phyloP scores from a whole-genome alignment of 2,113 vertebrate species.

The Speoplatyrhinus poulsoni region DNA sequence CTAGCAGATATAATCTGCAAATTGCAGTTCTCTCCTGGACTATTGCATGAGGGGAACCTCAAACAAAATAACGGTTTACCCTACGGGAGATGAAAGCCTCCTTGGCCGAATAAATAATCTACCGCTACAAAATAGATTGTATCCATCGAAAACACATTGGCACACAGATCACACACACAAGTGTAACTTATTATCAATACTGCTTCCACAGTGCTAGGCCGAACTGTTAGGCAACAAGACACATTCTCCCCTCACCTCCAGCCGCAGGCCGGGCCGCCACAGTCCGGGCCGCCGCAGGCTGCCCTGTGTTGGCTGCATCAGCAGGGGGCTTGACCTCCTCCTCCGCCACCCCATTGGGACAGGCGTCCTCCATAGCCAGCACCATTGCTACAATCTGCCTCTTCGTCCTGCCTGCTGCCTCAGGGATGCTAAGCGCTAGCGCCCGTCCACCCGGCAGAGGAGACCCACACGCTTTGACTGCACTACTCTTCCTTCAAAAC shows the following conservation, averaged over 20 bases:
- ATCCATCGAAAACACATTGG: too few species aligned
- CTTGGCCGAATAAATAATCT: too few species aligned
- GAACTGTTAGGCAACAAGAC: background rate
- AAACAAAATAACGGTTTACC: too few species aligned
- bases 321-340: slow-evolving; percentile 45
- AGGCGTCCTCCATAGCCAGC: slow-evolving; percentile 66
- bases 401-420: slow-evolving; percentile 40
- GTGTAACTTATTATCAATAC: background rate
- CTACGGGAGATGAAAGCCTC: too few species aligned
- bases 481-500: slow-evolving; percentile 32
- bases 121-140: too few species aligned
- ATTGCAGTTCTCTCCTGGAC: too few species aligned
- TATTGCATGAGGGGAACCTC: too few species aligned
- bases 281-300: slow-evolving; percentile 18
- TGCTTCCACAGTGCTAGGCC: background rate
- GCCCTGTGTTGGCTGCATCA: slow-evolving; percentile 28
- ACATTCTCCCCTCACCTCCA: slow-evolving; percentile 60
- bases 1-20: too few species aligned
- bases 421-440: slow-evolving; percentile 55
- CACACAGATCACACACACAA: background rate
- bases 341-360: slow-evolving; percentile 60
- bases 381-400: slow-evolving; percentile 59
- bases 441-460: slow-evolving; percentile 29
- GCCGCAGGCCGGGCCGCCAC: slow-evolving; percentile 40
- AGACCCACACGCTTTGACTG: slow-evolving; percentile 40